Base-by-base conservation (phyloP, 92 coral and sea anemone species). In the Zoanthus sociatus region DNA sequence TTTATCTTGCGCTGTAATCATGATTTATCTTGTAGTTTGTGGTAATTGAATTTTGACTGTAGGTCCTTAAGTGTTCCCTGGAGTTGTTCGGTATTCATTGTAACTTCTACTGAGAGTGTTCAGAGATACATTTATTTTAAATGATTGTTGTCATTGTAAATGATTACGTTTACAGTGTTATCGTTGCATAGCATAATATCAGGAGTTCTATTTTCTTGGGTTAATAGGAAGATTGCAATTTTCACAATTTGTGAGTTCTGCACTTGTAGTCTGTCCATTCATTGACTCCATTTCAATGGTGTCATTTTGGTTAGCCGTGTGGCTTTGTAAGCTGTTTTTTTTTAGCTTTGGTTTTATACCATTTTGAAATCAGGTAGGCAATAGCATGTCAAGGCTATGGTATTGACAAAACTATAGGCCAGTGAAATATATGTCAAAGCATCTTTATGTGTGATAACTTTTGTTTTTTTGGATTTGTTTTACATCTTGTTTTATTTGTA, bases 361-460 rank as follows among this genome's bases (percentile, higher is more conserved):
- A 26, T 26, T 26, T 26, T 26, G 26, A 26, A 26, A 26, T 18
- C 32, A 66, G 31, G 31, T 12, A 66, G 71, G 71, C 71, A 66
- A 66, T 66, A 18, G 71, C 26, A 5, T 66, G 18, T 66, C 71
- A 66, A 66, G 31, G 42, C 71, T 66, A 86, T 76, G 17, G 55
- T 5, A 42, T 60, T 55, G 71, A 86, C 31, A 16, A 75, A 30
- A 26, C 50, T 69, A 51, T 77, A 60, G 45, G 84, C 44, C 33
- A 77, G 56, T 15, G 89, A 54, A 7, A 87, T 31, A 48, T 87
- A 87, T 15, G 84, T 87, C 73, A 77, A 37, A 17, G 77, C 31
- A 53, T 77, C 77, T 7, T 60, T 83, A 30, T 51, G 61, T 0
- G 81, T 67, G 17, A 77, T 78, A 44, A 73, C 50, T 46, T 69